Conservation (phyloP, 2,888 invertebrate species). For the Pollenia labialis region DNA sequence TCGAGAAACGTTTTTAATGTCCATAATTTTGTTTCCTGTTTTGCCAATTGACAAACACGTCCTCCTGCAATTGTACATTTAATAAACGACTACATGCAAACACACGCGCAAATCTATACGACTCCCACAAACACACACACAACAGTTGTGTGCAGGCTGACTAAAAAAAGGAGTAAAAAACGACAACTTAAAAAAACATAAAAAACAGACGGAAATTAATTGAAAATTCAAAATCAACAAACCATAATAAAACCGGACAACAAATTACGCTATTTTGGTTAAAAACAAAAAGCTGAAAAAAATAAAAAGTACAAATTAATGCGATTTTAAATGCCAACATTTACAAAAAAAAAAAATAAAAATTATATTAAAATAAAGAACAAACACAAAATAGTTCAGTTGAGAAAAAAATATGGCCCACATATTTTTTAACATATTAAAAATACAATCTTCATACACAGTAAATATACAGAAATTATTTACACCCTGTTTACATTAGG, state of each 20-base stretch:
- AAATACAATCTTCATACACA: neutral
- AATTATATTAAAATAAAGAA: neutral
- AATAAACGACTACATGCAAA: neutral
- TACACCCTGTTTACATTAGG: no score
- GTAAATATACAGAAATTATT: neutral
- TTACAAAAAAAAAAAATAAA: constrained; percentile 24
- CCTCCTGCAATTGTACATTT: neutral
- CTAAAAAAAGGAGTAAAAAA: constrained; percentile 19
- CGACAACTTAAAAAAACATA: constrained; percentile 40
- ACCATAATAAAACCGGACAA: constrained; percentile 69
- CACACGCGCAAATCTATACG: neutral
- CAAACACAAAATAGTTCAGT: neutral
- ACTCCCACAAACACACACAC: neutral
- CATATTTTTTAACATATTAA: constrained; percentile 2
- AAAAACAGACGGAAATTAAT: constrained; percentile 69
- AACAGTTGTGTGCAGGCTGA: neutral
- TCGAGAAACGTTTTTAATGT: constrained; percentile 5
- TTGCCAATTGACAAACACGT: constrained; percentile 11
- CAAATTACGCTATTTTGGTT: constrained; percentile 66
- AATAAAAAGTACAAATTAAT: constrained; percentile 53
- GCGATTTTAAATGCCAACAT: constrained; percentile 64
- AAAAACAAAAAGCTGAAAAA: constrained; percentile 33
- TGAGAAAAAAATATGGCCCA: neutral
- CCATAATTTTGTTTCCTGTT: constrained; percentile 39
- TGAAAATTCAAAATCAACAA: constrained; percentile 71